Conservation (phyloP, 2,888 invertebrate species). For the Eupelmus urozonus region DNA sequence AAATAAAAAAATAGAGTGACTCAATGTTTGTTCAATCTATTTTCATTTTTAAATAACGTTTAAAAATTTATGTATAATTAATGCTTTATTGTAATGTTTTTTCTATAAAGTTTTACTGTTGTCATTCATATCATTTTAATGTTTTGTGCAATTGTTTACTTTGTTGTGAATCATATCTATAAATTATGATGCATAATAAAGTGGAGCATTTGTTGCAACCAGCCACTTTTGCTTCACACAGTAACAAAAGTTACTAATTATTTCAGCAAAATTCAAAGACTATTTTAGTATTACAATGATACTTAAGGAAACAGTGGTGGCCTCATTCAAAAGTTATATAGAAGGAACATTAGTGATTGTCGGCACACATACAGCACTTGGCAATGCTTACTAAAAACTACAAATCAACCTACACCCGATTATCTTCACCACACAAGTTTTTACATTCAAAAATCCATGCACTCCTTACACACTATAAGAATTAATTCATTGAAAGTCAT, state of each 20-base stretch:
- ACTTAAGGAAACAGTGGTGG: slow-evolving; percentile 54
- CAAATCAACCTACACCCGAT: slow-evolving; percentile 74
- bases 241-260: slow-evolving; percentile 40
- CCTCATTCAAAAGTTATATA: slow-evolving; percentile 55
- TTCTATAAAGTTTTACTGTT: too few species aligned
- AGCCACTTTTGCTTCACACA: not conserved
- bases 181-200: too few species aligned
- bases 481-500: slow-evolving; percentile 63
- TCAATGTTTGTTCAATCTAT: slow-evolving; percentile 17
- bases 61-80: slow-evolving; percentile 31
- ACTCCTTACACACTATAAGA: slow-evolving; percentile 69
- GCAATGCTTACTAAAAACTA: slow-evolving; percentile 76
- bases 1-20: slow-evolving; percentile 10
- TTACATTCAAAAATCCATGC: slow-evolving; percentile 75
- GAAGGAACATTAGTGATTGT: slow-evolving; percentile 77
- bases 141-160: too few species aligned
- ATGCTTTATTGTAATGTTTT: slow-evolving; percentile 3
- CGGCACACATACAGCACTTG: slow-evolving; percentile 78
- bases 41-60: slow-evolving; percentile 9
- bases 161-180: not conserved
- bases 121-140: too few species aligned
- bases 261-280: slow-evolving; percentile 22
- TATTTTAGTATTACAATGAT: slow-evolving; percentile 46
- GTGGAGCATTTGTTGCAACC: not conserved
- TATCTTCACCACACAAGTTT: slow-evolving; percentile 73